Evolutionary conservation across 2,113 vertebrate species (phyloP).

Genomic region (Tragelaphus strepsiceros): DNA sequence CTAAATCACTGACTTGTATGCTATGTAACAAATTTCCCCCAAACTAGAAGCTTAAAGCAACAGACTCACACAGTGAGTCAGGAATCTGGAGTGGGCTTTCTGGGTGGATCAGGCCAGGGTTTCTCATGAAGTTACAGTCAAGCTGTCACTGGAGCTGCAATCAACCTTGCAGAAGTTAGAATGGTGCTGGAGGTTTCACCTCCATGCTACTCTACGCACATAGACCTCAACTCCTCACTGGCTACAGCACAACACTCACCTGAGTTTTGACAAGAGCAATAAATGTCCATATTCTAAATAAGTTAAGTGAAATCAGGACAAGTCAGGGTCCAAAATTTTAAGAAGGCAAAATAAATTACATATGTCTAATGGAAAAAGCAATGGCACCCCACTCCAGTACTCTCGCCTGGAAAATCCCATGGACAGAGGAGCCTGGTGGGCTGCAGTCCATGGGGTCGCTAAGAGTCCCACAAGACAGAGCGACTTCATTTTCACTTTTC

Average conservation of each 20-base stretch:
- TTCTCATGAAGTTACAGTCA: not conserved
- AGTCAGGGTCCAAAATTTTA: not conserved
- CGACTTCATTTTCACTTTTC: too few species aligned
- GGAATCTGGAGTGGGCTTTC: not conserved
- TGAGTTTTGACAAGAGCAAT: conserved; percentile 14
- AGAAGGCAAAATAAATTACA: not conserved
- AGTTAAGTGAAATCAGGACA: not conserved
- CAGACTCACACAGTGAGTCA: not conserved
- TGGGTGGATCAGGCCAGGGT: not conserved
- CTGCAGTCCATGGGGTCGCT: too few species aligned
- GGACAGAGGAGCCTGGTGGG: too few species aligned
- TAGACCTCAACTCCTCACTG: not conserved
- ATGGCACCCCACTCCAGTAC: too few species aligned
- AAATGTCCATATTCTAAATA: not conserved
- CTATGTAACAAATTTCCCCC: not conserved
- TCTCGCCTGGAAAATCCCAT: too few species aligned
- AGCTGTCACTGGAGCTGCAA: not conserved
- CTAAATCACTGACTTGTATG: not conserved
- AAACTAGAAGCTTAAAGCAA: not conserved
- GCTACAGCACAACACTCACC: not conserved
- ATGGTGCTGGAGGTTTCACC: not conserved
- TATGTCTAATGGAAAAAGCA: not conserved
- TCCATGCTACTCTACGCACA: not conserved
- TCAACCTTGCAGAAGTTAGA: not conserved
- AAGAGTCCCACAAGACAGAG: too few species aligned